Base-by-base conservation (phyloP, 2,113 vertebrate genomes). In the Chinchilla lanigera region DNA sequence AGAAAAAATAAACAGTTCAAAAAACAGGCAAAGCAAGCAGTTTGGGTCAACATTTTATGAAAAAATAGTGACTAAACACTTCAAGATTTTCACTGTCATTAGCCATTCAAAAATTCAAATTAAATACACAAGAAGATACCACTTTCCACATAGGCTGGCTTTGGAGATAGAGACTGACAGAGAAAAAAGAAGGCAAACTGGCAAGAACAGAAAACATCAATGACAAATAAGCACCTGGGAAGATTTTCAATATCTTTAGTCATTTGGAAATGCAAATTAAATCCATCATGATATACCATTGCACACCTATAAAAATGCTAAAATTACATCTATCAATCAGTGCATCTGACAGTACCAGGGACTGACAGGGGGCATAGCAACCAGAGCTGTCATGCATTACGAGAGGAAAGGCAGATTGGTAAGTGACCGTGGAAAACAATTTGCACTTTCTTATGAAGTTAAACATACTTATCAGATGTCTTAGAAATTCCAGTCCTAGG, bases 51-150 rank as follows among this genome's bases (percentile, higher is more conserved):
- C 7, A 47, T 20, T 88, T 95, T 73, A 84, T 47, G 50, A 84
- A 58, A 88, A n/a, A 86, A 33, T 71, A 19, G 1, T 9, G 67
- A 73, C 50, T 85, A 86, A 86, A 67, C 10, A 58, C 54, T 73
- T 82, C 35, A 67, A 67, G 3, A 16, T 17, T 81, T 86, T 78
- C 56, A 94, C 20, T n/a, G n/a, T 85, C 20, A 61, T 83, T 84
- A 84, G n/a, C 94, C 52, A 96, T 71, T 47, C 44, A 90, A 61
- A 90, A 90, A 83, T 85, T 58, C 13, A 93, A 86, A 67, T 86
- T 20, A 71, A 80, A 7, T n/a, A 11, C 11, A 81, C 26, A 93
- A 58, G 44, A 24, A 89, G 10, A 65, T 73, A 47, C 2, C 17
- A 87, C 41, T 88, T 86, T 90, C 87, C 0, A 77, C 16, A 17